Conservation (phyloP, 2,797 vertebrate species). For the Apogon talboti region DNA sequence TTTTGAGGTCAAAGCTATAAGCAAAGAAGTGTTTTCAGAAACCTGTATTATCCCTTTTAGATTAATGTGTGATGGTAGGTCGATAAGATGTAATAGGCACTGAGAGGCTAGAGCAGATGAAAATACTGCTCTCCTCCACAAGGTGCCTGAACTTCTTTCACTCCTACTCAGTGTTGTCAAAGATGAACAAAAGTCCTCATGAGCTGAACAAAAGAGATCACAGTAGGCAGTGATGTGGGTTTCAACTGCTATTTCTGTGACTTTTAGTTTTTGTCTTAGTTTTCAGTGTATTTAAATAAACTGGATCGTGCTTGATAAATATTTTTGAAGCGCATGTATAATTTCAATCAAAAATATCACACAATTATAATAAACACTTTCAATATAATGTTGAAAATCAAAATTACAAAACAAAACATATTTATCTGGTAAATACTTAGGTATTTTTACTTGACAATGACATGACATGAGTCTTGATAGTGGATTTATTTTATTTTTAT, state of each 20-base stretch:
- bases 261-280: not conserved
- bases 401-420: not conserved
- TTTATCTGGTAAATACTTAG: not conserved
- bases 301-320: not conserved
- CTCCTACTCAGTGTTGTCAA: conserved; percentile 59
- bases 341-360: not conserved
- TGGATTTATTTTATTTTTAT: too few species aligned
- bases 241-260: conserved; percentile 11
- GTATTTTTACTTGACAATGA: not conserved
- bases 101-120: conserved; percentile 55
- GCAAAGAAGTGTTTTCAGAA: conserved; percentile 4
- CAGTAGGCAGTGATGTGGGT: conserved; percentile 34
- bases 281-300: conserved; percentile 3
- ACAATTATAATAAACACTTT: not conserved
- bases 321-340: not conserved
- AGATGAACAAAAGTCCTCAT: conserved; percentile 32
- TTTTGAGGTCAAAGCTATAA: not conserved
- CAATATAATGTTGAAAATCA: too few species aligned
- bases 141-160: conserved; percentile 42
- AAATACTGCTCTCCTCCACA: conserved; percentile 54
- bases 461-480: too few species aligned
- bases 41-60: conserved; percentile 9
- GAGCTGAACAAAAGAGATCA: conserved; percentile 18
- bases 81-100: conserved; percentile 40
- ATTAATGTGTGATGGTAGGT: conserved; percentile 36